Percentiles rank a stretch among this genome's conserved stretches.
These are phyloP conservation scores for Physocephala rufipes DNA, from an alignment of 2,888 invertebrate species.

Conservation along the genomic window DNA sequence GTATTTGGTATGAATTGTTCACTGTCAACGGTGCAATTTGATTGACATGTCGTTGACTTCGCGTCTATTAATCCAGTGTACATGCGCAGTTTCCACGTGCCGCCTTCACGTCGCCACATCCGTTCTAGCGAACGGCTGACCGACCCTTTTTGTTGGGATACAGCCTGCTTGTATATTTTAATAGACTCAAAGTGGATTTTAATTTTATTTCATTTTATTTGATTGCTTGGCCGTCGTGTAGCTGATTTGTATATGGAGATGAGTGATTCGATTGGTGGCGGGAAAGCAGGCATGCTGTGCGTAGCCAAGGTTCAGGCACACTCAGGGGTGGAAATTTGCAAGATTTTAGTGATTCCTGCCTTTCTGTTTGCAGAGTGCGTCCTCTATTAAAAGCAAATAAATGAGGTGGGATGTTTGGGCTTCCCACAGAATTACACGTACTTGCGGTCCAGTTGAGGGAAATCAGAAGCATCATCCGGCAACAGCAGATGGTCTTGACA, in stretches of 20 bases:
- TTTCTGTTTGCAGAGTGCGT: neutral
- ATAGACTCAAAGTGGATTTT: constrained; percentile 64
- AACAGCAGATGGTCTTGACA: constrained; percentile 49
- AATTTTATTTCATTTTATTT: constrained; percentile 62
- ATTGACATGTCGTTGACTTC: constrained; percentile 66
- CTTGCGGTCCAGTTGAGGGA: constrained; percentile 39
- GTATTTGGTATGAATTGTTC: constrained; percentile 15
- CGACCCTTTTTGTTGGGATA: constrained; percentile 10
- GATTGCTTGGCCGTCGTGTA: constrained; percentile 53
- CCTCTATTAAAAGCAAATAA: constrained; percentile 18
- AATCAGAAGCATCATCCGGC: constrained; percentile 36
- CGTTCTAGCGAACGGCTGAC: neutral
- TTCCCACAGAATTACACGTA: constrained; percentile 52
- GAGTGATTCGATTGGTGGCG: constrained; percentile 25
- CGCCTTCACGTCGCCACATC: neutral
- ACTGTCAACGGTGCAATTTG: constrained; percentile 48
- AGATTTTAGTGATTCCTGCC: constrained; percentile 5
- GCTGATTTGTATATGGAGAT: constrained; percentile 16
- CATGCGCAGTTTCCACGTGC: constrained; percentile 48
- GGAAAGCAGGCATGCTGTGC: constrained; percentile 2
- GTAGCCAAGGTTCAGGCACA: neutral
- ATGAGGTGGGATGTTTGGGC: constrained; percentile 48
- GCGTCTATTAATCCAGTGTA: constrained; percentile 60
- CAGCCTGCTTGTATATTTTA: constrained; percentile 49
- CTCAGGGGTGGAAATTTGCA: constrained; percentile 6